phyloP scores from a whole-genome alignment of 2,888 invertebrate species.

The Nematopogon swammerdamellus region DNA sequence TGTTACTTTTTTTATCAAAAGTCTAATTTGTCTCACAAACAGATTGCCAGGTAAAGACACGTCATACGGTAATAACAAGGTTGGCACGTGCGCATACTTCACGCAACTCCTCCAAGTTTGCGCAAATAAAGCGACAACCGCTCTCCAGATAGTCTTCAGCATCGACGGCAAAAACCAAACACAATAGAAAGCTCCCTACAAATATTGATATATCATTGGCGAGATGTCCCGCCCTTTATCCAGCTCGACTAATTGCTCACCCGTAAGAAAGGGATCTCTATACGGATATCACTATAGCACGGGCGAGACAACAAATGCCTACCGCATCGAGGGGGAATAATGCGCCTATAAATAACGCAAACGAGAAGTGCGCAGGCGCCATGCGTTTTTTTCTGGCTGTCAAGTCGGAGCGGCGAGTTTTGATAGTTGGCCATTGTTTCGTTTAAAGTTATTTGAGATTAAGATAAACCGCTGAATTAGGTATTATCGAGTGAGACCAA shows the following conservation, averaged over 20 bases:
- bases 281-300: neutral
- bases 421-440: constrained; percentile 20
- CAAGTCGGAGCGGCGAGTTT: constrained; percentile 17
- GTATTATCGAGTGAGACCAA: no score
- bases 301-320: neutral
- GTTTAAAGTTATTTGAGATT: neutral
- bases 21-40: no score
- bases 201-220: neutral
- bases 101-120: neutral
- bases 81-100: neutral
- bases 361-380: constrained; percentile 44
- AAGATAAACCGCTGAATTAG: neutral
- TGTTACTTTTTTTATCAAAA: no score
- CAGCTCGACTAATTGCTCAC: neutral
- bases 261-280: neutral
- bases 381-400: constrained; percentile 24
- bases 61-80: no score
- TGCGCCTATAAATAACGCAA: constrained; percentile 39
- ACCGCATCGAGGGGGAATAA: constrained; percentile 15
- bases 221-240: neutral
- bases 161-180: neutral
- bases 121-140: neutral
- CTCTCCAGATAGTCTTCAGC: no score
- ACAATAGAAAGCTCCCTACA: neutral
- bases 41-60: no score